Evolutionary conservation across 2,888 invertebrate genomes (phyloP), one percentile per base, ranked within the genome.

Genomic region (Orthonevra nobilis): DNA sequence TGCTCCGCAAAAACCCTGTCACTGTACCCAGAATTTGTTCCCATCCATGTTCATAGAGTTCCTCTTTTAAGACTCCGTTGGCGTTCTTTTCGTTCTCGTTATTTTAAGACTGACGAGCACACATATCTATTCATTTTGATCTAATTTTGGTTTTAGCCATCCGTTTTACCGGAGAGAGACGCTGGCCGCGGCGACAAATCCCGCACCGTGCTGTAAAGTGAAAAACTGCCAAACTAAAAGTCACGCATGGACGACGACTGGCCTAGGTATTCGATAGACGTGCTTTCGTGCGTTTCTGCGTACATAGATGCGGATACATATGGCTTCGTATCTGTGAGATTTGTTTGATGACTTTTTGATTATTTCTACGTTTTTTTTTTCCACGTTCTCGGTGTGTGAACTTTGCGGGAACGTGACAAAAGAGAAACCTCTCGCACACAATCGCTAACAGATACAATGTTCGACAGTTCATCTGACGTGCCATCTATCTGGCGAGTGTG

Each of bases 111-210:
- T 72, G 54, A 79, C 77, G 64, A 66, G 60, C 58, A 52, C 66
- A 79, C 60, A 66, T 6, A 10, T 61, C 10, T 61, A 15, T 60
- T 54, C 61, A 60, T 75, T 61, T 73, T 66, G 73, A 32, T 79
- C 77, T 79, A 79, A 79, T 79, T 79, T 79, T 79, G 73, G 60
- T 79, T 60, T 60, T 46, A 77, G 77, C 77, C 64, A 60, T 66
- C 28, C 56, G 56, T 77, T n/a, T n/a, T 66, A 66, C 72, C n/a
- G n/a, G n/a, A 52, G 36, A 19, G 19, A 23, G 38, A 61, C 40
- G 42, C 48, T 14, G 63, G 56, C 48, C n/a, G n/a, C n/a, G n/a
- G 48, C 46, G 52, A 64, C 54, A 61, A 52, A 42, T 34, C 30
- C 56, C 60, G 42, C 58, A 66, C 58, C 56, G 34, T 36, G 44